Evolutionary conservation across 2,888 invertebrate genomes (phyloP).

Genomic region (Plusia festucae): DNA sequence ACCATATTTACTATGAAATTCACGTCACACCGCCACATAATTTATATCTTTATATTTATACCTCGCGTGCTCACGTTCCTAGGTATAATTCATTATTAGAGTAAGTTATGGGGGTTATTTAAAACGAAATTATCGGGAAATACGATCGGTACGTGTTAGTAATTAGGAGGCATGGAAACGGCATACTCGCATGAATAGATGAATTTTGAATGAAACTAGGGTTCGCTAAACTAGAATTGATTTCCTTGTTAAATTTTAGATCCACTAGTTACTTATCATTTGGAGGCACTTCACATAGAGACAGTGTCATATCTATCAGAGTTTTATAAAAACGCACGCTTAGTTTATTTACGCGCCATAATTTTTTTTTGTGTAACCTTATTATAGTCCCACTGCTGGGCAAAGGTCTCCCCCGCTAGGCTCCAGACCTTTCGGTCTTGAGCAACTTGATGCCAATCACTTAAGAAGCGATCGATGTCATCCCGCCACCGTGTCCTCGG

Average conservation of each 20-base stretch:
- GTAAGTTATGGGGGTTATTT: slow-evolving; percentile 44
- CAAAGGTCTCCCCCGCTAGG: too few species aligned
- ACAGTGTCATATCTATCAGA: too few species aligned
- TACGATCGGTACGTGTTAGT: slow-evolving; percentile 36
- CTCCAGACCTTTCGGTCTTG: too few species aligned
- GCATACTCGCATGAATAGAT: slow-evolving; percentile 15
- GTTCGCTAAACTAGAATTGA: not conserved
- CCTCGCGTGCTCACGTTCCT: slow-evolving; percentile 39
- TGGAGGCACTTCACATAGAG: not conserved
- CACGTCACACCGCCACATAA: slow-evolving; percentile 16
- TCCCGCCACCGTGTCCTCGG: too few species aligned
- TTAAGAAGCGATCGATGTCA: too few species aligned
- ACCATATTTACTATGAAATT: slow-evolving; percentile 19
- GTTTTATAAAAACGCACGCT: too few species aligned
- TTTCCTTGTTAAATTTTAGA: not conserved
- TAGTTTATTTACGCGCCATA: too few species aligned
- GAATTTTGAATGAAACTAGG: not conserved
- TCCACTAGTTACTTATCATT: not conserved
- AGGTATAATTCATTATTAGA: slow-evolving; percentile 35
- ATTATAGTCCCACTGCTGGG: too few species aligned
- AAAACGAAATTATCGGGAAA: slow-evolving; percentile 39
- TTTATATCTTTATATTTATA: slow-evolving; percentile 7
- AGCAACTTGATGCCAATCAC: too few species aligned
- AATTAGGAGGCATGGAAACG: slow-evolving; percentile 46
- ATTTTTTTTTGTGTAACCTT: too few species aligned